phyloP scores from a whole-genome alignment of 2,888 invertebrate genomes.

The Salticus scenicus region DNA sequence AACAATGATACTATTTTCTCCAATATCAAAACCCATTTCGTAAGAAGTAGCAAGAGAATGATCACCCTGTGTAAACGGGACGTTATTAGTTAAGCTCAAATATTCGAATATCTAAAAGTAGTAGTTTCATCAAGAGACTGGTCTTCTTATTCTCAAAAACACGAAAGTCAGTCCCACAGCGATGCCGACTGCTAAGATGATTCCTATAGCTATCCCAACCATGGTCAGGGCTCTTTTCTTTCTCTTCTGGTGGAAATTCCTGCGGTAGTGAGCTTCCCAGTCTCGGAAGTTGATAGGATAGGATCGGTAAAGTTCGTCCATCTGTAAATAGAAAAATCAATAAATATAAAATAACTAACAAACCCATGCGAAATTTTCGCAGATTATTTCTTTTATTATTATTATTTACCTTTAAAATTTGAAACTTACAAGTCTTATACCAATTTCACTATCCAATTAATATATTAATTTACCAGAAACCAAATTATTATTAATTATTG shows the following conservation, averaged over 20 bases:
- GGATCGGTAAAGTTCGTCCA: slow-evolving; percentile 58
- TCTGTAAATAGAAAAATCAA: slow-evolving; percentile 35
- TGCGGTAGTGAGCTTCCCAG: slow-evolving; percentile 58
- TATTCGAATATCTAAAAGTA: not conserved
- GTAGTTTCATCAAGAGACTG: slow-evolving; percentile 13
- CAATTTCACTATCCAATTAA: too few relatives aligned
- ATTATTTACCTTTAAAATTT: too few relatives aligned
- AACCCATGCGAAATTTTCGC: too few relatives aligned
- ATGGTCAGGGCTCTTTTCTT: slow-evolving; percentile 58
- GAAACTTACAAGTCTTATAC: too few relatives aligned
- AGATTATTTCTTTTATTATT: too few relatives aligned
- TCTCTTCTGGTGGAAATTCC: slow-evolving; percentile 40
- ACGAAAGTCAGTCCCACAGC: slow-evolving; percentile 60
- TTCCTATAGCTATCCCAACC: slow-evolving; percentile 67
- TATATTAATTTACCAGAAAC: too few relatives aligned
- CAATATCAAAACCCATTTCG: too few relatives aligned
- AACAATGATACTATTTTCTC: too few relatives aligned
- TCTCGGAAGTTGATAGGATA: slow-evolving; percentile 64
- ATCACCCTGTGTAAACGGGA: too few relatives aligned
- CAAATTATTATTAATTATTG: too few relatives aligned
- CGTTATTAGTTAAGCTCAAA: not conserved
- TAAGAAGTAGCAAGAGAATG: too few relatives aligned
- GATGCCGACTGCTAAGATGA: slow-evolving; percentile 57
- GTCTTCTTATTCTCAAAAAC: slow-evolving; percentile 47
- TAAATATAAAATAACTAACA: too few relatives aligned